Conservation (phyloP, 2,888 invertebrate species). For the Tenthredo scrophulariae region DNA sequence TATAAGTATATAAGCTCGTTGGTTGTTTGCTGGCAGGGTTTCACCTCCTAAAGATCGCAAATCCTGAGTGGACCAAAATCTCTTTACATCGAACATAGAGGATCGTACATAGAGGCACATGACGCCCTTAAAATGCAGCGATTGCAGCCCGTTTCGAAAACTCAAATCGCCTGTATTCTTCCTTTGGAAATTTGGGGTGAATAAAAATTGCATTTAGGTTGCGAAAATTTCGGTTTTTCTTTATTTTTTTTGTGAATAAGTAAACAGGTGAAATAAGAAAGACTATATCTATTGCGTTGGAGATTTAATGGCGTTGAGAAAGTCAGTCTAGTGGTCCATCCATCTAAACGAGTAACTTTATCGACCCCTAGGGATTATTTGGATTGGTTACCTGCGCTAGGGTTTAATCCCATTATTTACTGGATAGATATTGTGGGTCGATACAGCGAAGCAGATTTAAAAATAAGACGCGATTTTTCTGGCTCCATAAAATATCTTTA, state of each 20-base stretch:
- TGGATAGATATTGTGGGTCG: neutral
- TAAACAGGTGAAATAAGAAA: neutral
- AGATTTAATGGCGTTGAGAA: conserved; percentile 20
- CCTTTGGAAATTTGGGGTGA: neutral
- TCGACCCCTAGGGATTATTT: conserved; percentile 35
- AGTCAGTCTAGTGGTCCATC: conserved; percentile 14
- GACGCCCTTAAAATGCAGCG: neutral
- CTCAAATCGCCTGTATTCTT: neutral
- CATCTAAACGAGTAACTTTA: conserved; percentile 40
- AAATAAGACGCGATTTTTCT: neutral
- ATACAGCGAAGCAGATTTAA: neutral
- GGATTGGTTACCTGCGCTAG: conserved; percentile 28
- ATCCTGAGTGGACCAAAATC: conserved; percentile 1
- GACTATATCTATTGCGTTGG: neutral
- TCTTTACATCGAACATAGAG: neutral
- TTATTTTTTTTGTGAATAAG: neutral
- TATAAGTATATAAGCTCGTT: conserved; percentile 17
- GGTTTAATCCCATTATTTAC: conserved; percentile 34
- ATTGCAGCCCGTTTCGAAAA: neutral
- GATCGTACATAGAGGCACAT: neutral
- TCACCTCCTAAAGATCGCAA: neutral
- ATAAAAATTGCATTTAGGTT: neutral
- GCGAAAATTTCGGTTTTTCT: neutral
- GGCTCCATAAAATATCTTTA: neutral
- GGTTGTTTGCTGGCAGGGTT: conserved; percentile 1